A percentile compares a stretch with the other conserved stretches of the same genome.
These are phyloP conservation scores for Sinotaia quadrata DNA, from an alignment of 2,888 invertebrate species.

Conservation along the genomic window DNA sequence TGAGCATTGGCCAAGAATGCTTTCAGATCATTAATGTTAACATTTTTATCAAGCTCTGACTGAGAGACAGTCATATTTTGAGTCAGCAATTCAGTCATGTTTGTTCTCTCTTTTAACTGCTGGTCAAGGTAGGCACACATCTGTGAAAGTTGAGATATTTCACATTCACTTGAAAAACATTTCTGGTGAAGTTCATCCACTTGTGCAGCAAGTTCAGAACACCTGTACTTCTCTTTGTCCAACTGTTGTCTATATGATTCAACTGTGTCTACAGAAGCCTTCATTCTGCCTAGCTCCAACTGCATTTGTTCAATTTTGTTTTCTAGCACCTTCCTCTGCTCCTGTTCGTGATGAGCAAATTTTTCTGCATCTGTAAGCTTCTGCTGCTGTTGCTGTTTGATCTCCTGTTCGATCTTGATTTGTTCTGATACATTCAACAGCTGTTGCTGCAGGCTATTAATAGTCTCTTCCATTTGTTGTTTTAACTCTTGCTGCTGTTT, in stretches of 20 bases:
- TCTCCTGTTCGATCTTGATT: background rate
- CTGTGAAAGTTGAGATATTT: too few relatives aligned
- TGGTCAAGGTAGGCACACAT: too few relatives aligned
- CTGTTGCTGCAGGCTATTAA: slow-evolving; percentile 19
- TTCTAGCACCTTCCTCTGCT: background rate
- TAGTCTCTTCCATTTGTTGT: slow-evolving; percentile 9
- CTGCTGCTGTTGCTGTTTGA: slow-evolving; percentile 9
- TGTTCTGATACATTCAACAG: slow-evolving; percentile 15
- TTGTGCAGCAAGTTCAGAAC: background rate
- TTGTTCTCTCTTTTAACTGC: too few relatives aligned
- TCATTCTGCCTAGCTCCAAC: background rate
- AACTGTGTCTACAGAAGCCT: too few relatives aligned
- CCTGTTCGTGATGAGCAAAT: background rate
- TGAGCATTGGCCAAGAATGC: background rate
- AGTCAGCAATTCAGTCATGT: too few relatives aligned
- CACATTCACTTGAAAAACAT: too few relatives aligned
- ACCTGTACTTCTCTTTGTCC: background rate
- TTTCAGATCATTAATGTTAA: too few relatives aligned
- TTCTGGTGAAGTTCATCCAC: too few relatives aligned
- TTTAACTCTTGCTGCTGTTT: background rate
- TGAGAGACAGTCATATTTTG: too few relatives aligned
- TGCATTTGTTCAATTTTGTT: background rate
- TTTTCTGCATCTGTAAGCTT: slow-evolving; percentile 12
- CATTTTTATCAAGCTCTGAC: too few relatives aligned
- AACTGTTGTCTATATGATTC: too few relatives aligned